Percentiles rank a stretch among this genome's conserved stretches.
Evolutionary conservation across 1,140 invertebrate genomes (phyloP).

Genomic region (Drosophila neocordata): DNA sequence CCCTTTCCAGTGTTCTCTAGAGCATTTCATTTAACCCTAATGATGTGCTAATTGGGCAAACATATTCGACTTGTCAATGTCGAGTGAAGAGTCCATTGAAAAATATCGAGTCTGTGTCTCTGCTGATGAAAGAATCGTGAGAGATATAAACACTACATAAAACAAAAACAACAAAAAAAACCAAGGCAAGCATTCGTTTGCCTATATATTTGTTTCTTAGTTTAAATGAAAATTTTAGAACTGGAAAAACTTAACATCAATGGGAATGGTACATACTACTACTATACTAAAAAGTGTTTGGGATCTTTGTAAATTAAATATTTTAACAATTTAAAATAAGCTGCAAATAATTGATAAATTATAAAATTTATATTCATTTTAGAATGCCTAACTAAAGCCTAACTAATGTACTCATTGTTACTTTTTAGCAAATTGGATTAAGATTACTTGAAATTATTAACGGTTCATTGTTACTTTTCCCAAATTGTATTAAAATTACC

Average conservation of each 20-base stretch:
- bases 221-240: not conserved
- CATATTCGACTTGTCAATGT: constrained; percentile 67
- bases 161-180: constrained; percentile 8
- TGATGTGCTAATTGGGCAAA: constrained; percentile 73
- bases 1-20: constrained; percentile 1
- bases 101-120: constrained; percentile 16
- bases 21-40: constrained; percentile 65
- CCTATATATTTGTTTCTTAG: not conserved
- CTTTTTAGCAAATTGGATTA: too few relatives aligned
- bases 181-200: not conserved
- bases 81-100: constrained; percentile 6
- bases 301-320: too few relatives aligned
- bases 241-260: not conserved
- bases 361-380: too few relatives aligned
- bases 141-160: constrained; percentile 72
- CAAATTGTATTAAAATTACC: too few relatives aligned
- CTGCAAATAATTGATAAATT: too few relatives aligned
- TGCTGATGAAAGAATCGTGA: constrained; percentile 40
- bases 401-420: too few relatives aligned
- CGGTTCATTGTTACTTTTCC: too few relatives aligned
- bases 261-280: too few relatives aligned
- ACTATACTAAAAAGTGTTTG: too few relatives aligned
- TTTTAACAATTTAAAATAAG: too few relatives aligned
- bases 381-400: too few relatives aligned
- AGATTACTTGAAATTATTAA: too few relatives aligned